These are phyloP conservation scores for Cyaniris semiargus DNA, from an alignment of 2,888 invertebrate species.

Conservation along the genomic window DNA sequence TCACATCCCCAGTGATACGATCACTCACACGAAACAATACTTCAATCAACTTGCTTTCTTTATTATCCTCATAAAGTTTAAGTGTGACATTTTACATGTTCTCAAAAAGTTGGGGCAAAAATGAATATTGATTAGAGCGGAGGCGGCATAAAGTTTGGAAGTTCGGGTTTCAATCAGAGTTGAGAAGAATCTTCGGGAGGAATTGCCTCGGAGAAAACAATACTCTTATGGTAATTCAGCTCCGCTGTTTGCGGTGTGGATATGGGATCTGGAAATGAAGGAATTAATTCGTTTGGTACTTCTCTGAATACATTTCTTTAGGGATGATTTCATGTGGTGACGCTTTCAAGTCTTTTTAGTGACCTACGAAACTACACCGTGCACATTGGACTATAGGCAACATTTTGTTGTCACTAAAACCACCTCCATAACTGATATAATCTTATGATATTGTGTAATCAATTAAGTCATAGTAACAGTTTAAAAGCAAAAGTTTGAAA, in stretches of 20 bases:
- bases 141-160: conserved; percentile 38
- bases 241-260: conserved; percentile 49
- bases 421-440: too few species aligned
- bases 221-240: conserved; percentile 43
- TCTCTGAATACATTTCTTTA: background rate
- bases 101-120: conserved; percentile 29
- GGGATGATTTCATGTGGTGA: too few species aligned
- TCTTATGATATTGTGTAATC: too few species aligned
- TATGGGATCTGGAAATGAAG: background rate
- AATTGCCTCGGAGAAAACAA: conserved; percentile 37
- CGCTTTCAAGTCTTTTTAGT: too few species aligned
- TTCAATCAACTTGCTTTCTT: background rate
- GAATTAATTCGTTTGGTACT: background rate
- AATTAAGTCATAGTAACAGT: too few species aligned
- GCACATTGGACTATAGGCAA: too few species aligned
- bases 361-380: too few species aligned
- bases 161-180: conserved; percentile 39
- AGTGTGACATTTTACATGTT: conserved; percentile 29
- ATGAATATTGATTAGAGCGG: conserved; percentile 37
- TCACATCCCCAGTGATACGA: background rate
- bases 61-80: conserved; percentile 6
- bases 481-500: too few species aligned
- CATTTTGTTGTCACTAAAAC: too few species aligned
- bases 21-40: background rate
- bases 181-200: conserved; percentile 37